Percentiles rank a stretch among this genome's conserved stretches.
These are phyloP conservation scores for Dendrocopos noguchii DNA, from an alignment of 2,113 vertebrate genomes.

Conservation along the genomic window DNA sequence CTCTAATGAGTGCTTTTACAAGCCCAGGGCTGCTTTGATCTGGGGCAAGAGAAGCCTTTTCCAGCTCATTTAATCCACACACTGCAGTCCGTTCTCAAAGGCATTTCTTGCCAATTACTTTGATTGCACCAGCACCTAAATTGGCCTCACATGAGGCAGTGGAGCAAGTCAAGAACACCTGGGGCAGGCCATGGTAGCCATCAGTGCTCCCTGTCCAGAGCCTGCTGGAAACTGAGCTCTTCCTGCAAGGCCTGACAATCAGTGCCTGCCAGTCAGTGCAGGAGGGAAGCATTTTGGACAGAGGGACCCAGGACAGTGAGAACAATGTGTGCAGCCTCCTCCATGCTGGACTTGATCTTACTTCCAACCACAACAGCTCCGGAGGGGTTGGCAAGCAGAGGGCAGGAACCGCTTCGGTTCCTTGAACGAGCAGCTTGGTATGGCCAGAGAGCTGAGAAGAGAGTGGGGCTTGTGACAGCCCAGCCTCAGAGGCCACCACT, in stretches of 20 bases:
- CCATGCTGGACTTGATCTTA: no score
- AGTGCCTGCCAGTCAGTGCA: not conserved
- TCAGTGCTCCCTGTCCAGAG: not conserved
- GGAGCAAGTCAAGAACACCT: not conserved
- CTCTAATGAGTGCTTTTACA: not conserved
- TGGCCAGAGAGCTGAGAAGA: not conserved
- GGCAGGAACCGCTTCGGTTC: not conserved
- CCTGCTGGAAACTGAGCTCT: not conserved
- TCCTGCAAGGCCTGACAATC: not conserved
- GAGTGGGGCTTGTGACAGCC: not conserved
- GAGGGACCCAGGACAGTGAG: not conserved
- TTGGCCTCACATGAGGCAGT: fast-evolving
- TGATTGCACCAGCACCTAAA: not conserved
- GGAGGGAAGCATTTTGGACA: not conserved
- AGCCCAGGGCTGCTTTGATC: not conserved
- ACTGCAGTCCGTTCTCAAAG: not conserved
- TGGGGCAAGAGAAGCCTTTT: not conserved
- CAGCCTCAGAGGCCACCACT: not conserved
- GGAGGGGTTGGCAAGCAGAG: not conserved
- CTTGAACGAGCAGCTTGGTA: not conserved
- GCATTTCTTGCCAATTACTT: not conserved
- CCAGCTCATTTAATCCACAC: not conserved
- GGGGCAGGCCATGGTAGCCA: not conserved
- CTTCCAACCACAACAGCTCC: no score
- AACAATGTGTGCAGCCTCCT: fast-evolving